Evolutionary conservation across 2,113 vertebrate genomes (phyloP).

Genomic region (Xiphias gladius): DNA sequence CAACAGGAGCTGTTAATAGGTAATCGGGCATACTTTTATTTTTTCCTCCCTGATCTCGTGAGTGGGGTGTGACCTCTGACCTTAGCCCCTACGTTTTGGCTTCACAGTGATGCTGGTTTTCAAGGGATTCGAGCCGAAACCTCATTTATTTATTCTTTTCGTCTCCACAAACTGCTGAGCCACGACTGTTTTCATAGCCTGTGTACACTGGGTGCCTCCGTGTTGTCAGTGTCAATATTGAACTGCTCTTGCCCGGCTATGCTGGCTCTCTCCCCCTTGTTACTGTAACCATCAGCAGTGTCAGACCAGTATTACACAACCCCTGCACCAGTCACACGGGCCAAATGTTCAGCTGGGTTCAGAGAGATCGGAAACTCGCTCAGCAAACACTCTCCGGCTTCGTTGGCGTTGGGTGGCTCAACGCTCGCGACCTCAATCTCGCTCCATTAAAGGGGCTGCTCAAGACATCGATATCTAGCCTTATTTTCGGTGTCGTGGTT

Average conservation of each 20-base stretch:
- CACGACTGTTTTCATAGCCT: neutral
- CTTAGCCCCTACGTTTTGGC: neutral
- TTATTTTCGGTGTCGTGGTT: too few relatives aligned
- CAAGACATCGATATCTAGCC: too few relatives aligned
- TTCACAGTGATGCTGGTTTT: neutral
- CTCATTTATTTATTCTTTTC: too few relatives aligned
- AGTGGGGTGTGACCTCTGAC: neutral
- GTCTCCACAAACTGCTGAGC: neutral
- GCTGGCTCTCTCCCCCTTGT: conserved; percentile 1
- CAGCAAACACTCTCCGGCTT: neutral
- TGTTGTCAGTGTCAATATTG: conserved; percentile 62
- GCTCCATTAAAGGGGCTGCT: too few relatives aligned
- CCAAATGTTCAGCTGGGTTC: neutral
- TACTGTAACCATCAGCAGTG: neutral
- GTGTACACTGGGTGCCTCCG: neutral
- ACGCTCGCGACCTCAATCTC: too few relatives aligned
- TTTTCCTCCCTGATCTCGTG: neutral
- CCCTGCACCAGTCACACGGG: neutral
- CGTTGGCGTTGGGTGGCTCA: too few relatives aligned
- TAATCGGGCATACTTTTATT: too few relatives aligned
- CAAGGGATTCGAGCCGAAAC: too few relatives aligned
- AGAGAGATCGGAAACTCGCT: neutral
- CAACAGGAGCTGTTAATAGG: too few relatives aligned
- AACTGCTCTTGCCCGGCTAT: neutral
- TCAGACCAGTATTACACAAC: conserved; percentile 10